Conservation (phyloP, 2,797 vertebrate species). For the Euphonia xanthogaster region DNA sequence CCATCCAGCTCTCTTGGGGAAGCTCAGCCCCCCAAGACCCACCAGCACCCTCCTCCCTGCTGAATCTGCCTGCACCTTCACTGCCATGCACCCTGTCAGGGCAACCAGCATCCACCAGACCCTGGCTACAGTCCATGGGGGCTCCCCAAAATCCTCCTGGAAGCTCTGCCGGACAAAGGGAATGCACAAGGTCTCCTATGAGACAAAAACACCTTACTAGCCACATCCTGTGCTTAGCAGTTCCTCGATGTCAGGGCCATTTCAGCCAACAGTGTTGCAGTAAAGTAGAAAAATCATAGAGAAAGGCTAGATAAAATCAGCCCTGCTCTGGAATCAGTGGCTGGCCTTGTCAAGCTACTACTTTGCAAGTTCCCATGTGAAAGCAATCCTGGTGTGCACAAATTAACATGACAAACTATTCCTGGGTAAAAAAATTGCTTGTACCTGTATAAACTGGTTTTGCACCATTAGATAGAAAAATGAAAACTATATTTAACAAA, state of each 20-base stretch:
- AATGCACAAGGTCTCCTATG: rapidly evolving
- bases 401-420: neutral
- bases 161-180: neutral
- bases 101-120: neutral
- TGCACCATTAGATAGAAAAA: neutral
- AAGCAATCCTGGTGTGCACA: neutral
- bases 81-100: neutral
- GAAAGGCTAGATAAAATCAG: neutral
- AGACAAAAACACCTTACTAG: neutral
- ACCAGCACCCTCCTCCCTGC: neutral
- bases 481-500: neutral
- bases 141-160: neutral
- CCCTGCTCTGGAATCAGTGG: neutral
- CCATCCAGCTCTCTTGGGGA: neutral
- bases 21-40: neutral
- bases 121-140: neutral
- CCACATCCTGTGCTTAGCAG: neutral
- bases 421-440: neutral
- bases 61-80: neutral
- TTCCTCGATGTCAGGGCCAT: rapidly evolving
- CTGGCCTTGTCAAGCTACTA: neutral
- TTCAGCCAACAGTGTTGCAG: neutral
- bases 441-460: neutral
- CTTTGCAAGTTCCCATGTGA: neutral
- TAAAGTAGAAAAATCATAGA: neutral